phyloP scores from a whole-genome alignment of 2,888 invertebrate genomes.

The Lithophane ornitopus region DNA sequence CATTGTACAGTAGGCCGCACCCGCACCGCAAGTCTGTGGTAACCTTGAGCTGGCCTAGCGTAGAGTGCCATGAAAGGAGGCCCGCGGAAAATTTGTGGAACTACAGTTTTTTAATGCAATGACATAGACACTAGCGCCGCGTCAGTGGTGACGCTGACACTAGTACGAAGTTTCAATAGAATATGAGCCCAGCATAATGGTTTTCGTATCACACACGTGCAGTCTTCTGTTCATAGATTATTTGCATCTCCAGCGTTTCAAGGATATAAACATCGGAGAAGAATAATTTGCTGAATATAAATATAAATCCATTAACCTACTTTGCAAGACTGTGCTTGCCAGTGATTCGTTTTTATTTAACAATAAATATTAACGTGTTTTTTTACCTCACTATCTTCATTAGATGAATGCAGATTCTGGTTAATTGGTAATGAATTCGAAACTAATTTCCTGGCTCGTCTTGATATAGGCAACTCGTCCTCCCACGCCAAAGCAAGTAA shows the following conservation, averaged over 20 bases:
- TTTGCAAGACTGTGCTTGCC: neutral
- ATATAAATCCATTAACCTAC: slow-evolving; percentile 1
- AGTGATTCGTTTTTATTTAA: slow-evolving; percentile 1
- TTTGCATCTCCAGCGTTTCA: neutral
- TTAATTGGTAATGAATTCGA: slow-evolving; percentile 90
- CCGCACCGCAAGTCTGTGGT: neutral
- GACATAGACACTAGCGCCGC: no score
- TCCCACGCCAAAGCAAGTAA: slow-evolving; percentile 97
- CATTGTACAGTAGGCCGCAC: neutral
- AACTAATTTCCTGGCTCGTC: slow-evolving; percentile 91
- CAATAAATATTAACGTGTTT: neutral
- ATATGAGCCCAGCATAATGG: neutral
- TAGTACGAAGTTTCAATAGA: neutral
- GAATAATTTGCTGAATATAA: slow-evolving; percentile 5
- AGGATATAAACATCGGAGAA: neutral
- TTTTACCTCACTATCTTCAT: slow-evolving; percentile 94
- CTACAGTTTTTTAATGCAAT: no score
- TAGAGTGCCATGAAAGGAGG: no score
- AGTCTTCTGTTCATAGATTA: neutral
- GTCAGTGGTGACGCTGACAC: no score
- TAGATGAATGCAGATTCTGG: slow-evolving; percentile 92
- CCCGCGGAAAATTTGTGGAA: no score
- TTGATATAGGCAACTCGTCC: slow-evolving; percentile 93
- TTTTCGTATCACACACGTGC: neutral
- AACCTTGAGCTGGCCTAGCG: no score